Conservation (phyloP, 1,140 invertebrate genomes). For the Drosophila ananassae region DNA sequence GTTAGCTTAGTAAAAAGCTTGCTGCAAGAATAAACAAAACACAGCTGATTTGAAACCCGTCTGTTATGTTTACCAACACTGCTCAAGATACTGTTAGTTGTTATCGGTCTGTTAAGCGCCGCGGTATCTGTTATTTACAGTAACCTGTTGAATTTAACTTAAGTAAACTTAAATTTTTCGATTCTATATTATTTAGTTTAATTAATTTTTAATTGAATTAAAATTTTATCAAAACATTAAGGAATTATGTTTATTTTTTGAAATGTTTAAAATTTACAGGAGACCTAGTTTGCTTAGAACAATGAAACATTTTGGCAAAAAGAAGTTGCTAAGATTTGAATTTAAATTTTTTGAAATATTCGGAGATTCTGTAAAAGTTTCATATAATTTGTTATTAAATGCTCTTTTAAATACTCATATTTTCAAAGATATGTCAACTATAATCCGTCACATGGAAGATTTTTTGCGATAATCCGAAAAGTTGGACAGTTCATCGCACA, state of each 20-base stretch:
- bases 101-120: neutral
- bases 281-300: no score
- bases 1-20: neutral
- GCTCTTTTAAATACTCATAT: neutral
- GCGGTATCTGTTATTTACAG: neutral
- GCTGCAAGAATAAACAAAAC: neutral
- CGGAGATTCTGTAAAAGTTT: no score
- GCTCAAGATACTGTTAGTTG: neutral
- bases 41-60: neutral
- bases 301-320: no score
- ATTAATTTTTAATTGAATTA: no score
- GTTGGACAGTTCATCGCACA: slow-evolving; percentile 34
- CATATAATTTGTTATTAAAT: neutral
- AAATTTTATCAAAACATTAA: no score
- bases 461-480: slow-evolving; percentile 13
- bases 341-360: no score
- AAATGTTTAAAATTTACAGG: no score
- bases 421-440: neutral
- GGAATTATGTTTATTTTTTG: no score
- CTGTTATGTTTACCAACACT: neutral
- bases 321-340: no score
- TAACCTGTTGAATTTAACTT: neutral
- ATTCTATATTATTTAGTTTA: no score
- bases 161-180: no score
- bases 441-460: neutral